A percentile compares a stretch with the other conserved stretches of the same genome.
Evolutionary conservation across 2,113 vertebrate species (phyloP).

Genomic region (Aleadryas rufinucha): DNA sequence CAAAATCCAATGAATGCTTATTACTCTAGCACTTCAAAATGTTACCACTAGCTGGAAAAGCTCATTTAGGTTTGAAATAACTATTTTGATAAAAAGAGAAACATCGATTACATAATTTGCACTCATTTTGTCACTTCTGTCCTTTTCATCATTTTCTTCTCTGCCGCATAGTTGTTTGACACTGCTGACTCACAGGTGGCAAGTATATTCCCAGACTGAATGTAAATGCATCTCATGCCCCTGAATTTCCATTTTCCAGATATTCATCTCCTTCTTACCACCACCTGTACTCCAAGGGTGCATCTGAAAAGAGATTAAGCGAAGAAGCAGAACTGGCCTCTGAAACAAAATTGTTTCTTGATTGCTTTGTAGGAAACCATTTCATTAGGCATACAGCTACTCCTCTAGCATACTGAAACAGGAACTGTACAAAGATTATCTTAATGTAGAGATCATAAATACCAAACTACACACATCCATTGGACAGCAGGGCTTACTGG

Average conservation of each 20-base stretch:
- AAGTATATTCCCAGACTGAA: conserved; percentile 27
- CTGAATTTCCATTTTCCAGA: conserved; percentile 33
- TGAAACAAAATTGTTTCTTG: conserved; percentile 50
- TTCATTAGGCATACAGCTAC: conserved; percentile 28
- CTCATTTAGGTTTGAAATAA: conserved; percentile 29
- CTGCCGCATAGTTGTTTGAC: conserved; percentile 14
- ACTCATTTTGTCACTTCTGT: conserved; percentile 59
- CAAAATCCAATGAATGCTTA: not conserved
- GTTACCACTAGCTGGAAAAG: not conserved
- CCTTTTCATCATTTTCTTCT: conserved; percentile 19
- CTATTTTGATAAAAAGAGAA: conserved; percentile 23
- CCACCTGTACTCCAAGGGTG: not conserved
- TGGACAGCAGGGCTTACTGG: not conserved
- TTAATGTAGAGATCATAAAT: not conserved
- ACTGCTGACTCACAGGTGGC: conserved; percentile 30
- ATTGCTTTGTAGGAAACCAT: conserved; percentile 30
- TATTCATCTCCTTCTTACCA: conserved; percentile 18
- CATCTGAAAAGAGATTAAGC: conserved; percentile 23
- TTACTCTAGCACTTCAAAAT: not conserved
- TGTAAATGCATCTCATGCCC: conserved; percentile 18
- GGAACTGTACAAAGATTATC: not conserved
- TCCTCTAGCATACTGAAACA: not conserved
- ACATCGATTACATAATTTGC: conserved; percentile 46
- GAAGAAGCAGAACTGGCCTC: conserved; percentile 25
- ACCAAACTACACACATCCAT: not conserved